Conservation (phyloP, 2,113 vertebrate genomes). For the Zapus hudsonius region DNA sequence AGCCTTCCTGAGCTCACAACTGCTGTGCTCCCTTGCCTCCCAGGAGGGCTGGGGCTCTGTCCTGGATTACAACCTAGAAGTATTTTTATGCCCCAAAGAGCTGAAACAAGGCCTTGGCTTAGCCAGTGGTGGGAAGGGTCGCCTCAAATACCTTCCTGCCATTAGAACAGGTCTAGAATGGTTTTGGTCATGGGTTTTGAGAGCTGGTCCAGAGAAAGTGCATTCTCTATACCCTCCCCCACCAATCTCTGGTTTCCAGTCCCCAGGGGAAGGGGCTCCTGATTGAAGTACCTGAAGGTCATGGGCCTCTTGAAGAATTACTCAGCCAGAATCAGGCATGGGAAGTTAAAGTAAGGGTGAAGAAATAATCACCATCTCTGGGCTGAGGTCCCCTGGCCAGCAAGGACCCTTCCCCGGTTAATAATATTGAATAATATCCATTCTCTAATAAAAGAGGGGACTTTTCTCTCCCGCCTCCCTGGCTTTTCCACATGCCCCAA, state of each 20-base stretch:
- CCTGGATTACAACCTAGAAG: not conserved
- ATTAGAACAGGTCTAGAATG: not conserved
- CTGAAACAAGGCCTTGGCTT: not conserved
- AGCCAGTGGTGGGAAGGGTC: not conserved
- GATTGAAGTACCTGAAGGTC: rapidly evolving
- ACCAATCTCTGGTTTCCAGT: not conserved
- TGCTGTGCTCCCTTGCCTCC: not conserved
- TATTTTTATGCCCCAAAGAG: not conserved
- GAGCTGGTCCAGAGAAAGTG: not conserved
- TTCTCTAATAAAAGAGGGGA: not conserved
- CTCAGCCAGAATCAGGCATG: not conserved
- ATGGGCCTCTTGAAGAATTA: not conserved
- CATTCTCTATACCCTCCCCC: rapidly evolving
- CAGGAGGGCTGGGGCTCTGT: not conserved
- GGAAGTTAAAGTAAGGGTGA: not conserved
- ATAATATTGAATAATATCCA: not conserved
- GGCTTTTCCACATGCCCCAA: not conserved
- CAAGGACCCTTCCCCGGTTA: too few relatives aligned
- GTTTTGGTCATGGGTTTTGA: not conserved
- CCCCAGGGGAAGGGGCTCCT: not conserved
- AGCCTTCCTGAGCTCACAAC: not conserved
- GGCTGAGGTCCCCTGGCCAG: not conserved
- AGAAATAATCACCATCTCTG: rapidly evolving
- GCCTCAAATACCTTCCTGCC: too few relatives aligned
- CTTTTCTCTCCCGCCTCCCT: not conserved